Evolutionary conservation across 2,113 vertebrate genomes (phyloP), one percentile per base, ranked within the genome.

Genomic region (Campylorhamphus procurvoides): DNA sequence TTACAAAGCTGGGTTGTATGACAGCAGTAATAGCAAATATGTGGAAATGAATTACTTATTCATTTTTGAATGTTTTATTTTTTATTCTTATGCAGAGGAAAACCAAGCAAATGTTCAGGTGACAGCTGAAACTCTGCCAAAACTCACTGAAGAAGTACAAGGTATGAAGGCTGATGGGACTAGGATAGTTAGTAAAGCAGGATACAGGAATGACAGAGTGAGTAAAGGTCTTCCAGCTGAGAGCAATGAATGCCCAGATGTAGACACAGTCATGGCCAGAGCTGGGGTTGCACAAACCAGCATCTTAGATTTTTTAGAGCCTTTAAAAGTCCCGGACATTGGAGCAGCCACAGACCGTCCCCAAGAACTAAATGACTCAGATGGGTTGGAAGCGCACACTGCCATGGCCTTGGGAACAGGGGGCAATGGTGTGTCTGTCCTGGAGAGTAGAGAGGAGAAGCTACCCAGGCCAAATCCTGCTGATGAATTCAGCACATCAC

Each of bases 81-180:
- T 37, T 37, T 37, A 89, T 78, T 94, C 62, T 95, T 96, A 13
- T 50, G 20, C 96, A 97, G 97, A 96, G 93, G 97, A 93, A 95
- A 84, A 47, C 31, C 92, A 92, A 97, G 92, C 81, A 97, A 96
- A 93, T 97, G 84, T 95, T 94, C 96, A 97, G 90, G 89, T 94
- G 95, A 90, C 91, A 92, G 79, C 83, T 89, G 97, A 97, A 96
- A 95, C 79, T 95, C 90, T 95, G 33, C 91, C 93, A 93, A 94
- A 97, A 92, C 91, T 95, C 60, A 49, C 72, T 82, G 94, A 96
- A 95, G 96, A 98, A 74, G 73, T 68, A 85, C 96, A 97, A 97
- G 97, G 97, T 98, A 97, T 97, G 97, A 97, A 96, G 93, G 96
- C 95, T 95, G 96, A 44, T 96, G 95, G 92, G 84, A 94, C 95